Evolutionary conservation across 2,888 invertebrate species (phyloP), one percentile per base, ranked within the genome.

Genomic region (Herminia tarsipennalis): DNA sequence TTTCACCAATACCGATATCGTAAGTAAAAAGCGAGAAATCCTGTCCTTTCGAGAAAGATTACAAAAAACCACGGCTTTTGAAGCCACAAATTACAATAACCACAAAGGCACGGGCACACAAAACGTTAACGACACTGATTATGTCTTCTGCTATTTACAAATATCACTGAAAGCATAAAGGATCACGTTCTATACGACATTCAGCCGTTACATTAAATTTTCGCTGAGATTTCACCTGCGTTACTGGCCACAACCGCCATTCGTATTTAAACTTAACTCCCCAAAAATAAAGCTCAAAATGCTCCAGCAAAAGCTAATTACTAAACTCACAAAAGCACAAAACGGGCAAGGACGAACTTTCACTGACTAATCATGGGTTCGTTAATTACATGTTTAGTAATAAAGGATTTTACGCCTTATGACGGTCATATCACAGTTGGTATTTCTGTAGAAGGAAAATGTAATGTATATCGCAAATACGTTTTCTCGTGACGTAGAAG

Each of bases 321-420:
- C 34, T 33, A 54, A 66, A 70, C 70, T 72, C 64, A 70, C 74
- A 71, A 78, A 75, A 70, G 70, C 70, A 65, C 72, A 71, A 73
- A 75, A 75, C 73, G 63, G 70, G 67, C 67, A 69, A 69, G 71
- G 73, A 68, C 67, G 70, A 64, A 63, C 60, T 73, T 71, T 72
- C 71, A 68, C 72, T 65, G 76, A 70, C 71, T 76, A 77, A 79
- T 78, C 78, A 75, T 75, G 71, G 74, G 67, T 64, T 64, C 62
- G 61, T 66, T 78, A 77, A 78, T 76, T 72, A 76, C 56, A 46
- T 60, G 50, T 51, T 32, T 25, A 8, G 43, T 10, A 38, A 34
- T 46, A 47, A 42, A 29, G 29, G 45, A 50, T 44, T 56, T 35
- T 56, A 32, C 29, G 14, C 34, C 32, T 21, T 53, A 50, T 35